Evolutionary conservation across 2,113 vertebrate species (phyloP), one percentile per base, ranked within the genome.

Genomic region (Stercorarius parasiticus): DNA sequence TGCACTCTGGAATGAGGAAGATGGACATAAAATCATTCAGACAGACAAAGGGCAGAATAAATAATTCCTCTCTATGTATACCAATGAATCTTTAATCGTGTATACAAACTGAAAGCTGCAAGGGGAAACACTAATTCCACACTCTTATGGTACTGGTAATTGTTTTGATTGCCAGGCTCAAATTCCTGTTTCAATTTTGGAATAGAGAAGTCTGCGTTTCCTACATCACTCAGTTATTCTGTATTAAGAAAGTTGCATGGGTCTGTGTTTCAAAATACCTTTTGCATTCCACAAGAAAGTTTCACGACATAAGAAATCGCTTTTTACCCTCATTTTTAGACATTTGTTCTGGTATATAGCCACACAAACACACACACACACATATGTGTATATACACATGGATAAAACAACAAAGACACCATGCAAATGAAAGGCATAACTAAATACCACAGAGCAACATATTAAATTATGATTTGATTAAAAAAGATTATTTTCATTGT

Each of bases 41-140:
- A 38, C 4, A 76, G 65, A 88, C n/a, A 87, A 78, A 84, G 14
- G 34, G 65, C 18, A 91, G 83, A 84, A 94, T 50, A 94, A 95
- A 70, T 59, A 74, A 88, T 56, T 86, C 52, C 38, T 66, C 50
- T 89, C 45, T 67, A 2, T 66, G 40, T n/a, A 95, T 62, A 83
- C 11, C 36, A 86, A 12, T 45, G 40, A 86, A 79, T 79, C 34
- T 83, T 90, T 86, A 91, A 89, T n/a, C 61, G 36, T 32, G 30
- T 58, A 64, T 30, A 61, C 23, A 89, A 71, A 91, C 8, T 29
- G 34, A 50, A 74, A 84, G 38, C 14, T 84, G 47, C 69, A 81
- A 38, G 43, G 18, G 65, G 50, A 95, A 20, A 76, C 29, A 22
- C 30, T 26, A 93, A 79, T 93, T 82, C 70, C 65, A 84, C 29